Evolutionary conservation across 2,113 vertebrate genomes (phyloP), one percentile per base, ranked within the genome.

Genomic region (Odocoileus virginianus): DNA sequence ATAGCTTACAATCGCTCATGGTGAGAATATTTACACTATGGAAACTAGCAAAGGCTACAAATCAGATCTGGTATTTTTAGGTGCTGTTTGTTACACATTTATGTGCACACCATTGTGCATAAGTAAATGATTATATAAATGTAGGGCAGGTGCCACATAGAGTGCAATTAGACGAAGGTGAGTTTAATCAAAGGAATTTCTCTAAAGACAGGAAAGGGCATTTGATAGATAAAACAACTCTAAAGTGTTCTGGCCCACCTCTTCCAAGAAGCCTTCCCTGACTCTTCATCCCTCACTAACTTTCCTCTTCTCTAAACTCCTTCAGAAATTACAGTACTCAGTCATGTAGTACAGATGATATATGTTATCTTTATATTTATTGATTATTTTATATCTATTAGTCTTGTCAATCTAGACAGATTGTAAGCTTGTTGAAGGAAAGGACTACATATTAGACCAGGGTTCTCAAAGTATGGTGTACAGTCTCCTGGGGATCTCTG

Each of bases 51-150:
- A 92, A 87, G 83, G 12, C 45, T 91, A 54, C 40, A 97, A 76
- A 83, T 92, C n/a, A 61, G 64, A 8, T 45, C 78, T 91, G 33
- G 1, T 43, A 82, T 94, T 94, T 74, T 86, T 82, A 97, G 93
- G 50, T 60, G 25, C 30, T 82, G 23, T 10, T 57, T 40, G 50
- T 96, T 86, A 94, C 92, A 95, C 45, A 86, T 89, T 90, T 82
- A 58, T n/a, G 58, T 82, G 17, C 76, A 91, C 3, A 86, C 28
- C 61, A 64, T 13, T 94, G n/a, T 64, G 7, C 19, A 3, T 78
- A 88, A 93, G 78, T 91, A 85, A 96, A 91, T 94, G 78, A 92
- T 95, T 89, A 71, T 67, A 57, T 89, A 87, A 95, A 76, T 83
- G 28, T 60, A 94, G 33, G 47, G 43, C 27, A 76, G 13, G 78